Evolutionary conservation across 2,113 vertebrate species (phyloP).

Genomic region (Syngnathoides biaculeatus): DNA sequence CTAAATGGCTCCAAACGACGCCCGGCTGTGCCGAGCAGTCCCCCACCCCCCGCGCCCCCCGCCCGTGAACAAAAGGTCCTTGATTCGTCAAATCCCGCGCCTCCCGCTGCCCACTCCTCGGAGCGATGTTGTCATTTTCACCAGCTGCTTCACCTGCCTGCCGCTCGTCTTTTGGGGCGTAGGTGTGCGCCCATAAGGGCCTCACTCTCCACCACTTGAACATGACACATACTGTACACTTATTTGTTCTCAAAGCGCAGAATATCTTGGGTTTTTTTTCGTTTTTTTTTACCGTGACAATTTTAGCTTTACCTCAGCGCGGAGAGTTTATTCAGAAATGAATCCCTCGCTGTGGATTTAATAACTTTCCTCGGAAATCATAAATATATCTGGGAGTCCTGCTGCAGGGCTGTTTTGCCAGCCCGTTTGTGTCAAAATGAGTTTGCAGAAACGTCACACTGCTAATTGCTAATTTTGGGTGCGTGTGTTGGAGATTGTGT

Average conservation of each 20-base stretch:
- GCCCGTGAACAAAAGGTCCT: constrained; percentile 61
- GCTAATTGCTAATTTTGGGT: background rate
- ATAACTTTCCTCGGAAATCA: constrained; percentile 4
- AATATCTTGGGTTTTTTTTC: background rate
- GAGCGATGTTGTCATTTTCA: constrained; percentile 64
- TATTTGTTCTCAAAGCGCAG: background rate
- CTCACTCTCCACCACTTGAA: background rate
- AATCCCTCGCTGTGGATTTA: background rate
- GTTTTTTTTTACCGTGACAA: background rate
- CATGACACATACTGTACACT: background rate
- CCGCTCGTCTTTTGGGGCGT: constrained; percentile 24
- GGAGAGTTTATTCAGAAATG: background rate
- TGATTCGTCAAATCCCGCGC: constrained; percentile 61
- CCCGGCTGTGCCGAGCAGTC: constrained; percentile 33
- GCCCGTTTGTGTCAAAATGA: constrained; percentile 5
- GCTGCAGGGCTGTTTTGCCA: background rate
- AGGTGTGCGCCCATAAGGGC: constrained; percentile 28
- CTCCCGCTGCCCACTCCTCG: constrained; percentile 60
- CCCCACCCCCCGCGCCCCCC: constrained; percentile 32
- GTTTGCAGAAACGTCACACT: constrained; percentile 1
- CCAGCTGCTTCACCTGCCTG: constrained; percentile 25
- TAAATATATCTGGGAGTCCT: background rate
- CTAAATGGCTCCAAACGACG: constrained; percentile 59
- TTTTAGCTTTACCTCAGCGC: background rate
- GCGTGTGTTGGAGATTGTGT: constrained; percentile 7